Conservation (phyloP, 1,140 invertebrate genomes). For the Hestina assimilis region DNA sequence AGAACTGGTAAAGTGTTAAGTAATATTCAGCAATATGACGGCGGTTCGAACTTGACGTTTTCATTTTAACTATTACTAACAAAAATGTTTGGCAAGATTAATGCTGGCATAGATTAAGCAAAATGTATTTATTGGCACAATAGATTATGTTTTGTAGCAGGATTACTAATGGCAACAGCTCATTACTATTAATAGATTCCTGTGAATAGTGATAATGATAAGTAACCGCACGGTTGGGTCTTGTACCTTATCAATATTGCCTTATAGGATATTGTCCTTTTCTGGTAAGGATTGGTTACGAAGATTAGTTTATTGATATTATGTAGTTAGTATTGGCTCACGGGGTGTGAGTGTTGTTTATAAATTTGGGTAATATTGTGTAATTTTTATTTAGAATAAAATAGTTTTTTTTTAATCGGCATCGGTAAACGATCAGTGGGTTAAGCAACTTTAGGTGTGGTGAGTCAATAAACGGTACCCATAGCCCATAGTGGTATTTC, state of each 20-base stretch:
- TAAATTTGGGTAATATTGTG: no score
- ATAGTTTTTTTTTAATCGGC: no score
- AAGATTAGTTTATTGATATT: conserved; percentile 1
- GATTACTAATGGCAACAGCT: conserved; percentile 14
- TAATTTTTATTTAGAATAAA: no score
- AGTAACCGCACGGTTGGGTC: neutral
- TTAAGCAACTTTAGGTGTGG: no score
- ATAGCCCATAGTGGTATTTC: no score
- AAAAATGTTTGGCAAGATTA: neutral
- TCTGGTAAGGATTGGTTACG: neutral
- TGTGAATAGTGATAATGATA: conserved; percentile 12
- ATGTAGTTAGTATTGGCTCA: neutral
- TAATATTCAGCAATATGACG: no score
- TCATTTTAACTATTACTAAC: no score
- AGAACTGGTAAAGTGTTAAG: no score
- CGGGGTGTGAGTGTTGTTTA: no score
- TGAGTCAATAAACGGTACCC: no score
- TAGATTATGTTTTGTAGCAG: neutral
- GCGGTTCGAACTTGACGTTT: no score
- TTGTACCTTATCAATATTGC: neutral
- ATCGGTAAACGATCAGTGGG: no score
- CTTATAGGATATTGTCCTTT: neutral
- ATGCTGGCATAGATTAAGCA: neutral
- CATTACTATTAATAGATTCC: conserved; percentile 16
- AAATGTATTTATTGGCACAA: conserved; percentile 2